Evolutionary conservation across 2,113 vertebrate species (phyloP).

Genomic region (Periophthalmus modestus): DNA sequence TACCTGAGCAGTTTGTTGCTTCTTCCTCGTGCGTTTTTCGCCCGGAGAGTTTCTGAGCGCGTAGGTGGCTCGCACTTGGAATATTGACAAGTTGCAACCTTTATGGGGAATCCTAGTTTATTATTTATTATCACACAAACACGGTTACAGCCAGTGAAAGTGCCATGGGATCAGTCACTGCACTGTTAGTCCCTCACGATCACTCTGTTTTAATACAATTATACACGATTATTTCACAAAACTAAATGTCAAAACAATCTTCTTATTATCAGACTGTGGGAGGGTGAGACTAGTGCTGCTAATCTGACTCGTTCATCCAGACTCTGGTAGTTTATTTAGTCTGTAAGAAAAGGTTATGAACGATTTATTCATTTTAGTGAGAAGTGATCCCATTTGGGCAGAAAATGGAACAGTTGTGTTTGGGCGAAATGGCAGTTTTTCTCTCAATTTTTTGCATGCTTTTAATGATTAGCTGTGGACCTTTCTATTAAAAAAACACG

Average conservation of each 20-base stretch:
- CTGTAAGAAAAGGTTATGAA: background rate
- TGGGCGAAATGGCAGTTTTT: no score
- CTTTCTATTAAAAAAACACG: no score
- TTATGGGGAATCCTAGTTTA: slow-evolving; percentile 13
- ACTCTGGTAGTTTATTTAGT: background rate
- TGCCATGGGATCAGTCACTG: slow-evolving; percentile 5
- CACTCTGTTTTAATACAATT: background rate
- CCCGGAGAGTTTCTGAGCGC: slow-evolving; percentile 44
- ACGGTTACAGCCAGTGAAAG: slow-evolving; percentile 9
- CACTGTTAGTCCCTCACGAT: background rate
- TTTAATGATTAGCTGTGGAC: no score
- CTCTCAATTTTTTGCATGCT: no score
- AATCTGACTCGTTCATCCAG: background rate
- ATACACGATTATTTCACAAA: background rate
- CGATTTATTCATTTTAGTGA: background rate
- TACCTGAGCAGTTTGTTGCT: slow-evolving; percentile 59
- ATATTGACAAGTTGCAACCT: slow-evolving; percentile 48
- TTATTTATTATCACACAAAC: slow-evolving; percentile 30
- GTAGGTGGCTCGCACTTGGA: slow-evolving; percentile 37
- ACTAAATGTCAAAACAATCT: background rate
- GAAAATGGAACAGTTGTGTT: background rate
- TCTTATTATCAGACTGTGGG: background rate
- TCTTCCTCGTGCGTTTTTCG: slow-evolving; percentile 56
- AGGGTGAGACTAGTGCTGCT: background rate
- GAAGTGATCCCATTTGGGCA: background rate